Conservation (phyloP, 2,113 vertebrate genomes). For the Arvicanthis niloticus region DNA sequence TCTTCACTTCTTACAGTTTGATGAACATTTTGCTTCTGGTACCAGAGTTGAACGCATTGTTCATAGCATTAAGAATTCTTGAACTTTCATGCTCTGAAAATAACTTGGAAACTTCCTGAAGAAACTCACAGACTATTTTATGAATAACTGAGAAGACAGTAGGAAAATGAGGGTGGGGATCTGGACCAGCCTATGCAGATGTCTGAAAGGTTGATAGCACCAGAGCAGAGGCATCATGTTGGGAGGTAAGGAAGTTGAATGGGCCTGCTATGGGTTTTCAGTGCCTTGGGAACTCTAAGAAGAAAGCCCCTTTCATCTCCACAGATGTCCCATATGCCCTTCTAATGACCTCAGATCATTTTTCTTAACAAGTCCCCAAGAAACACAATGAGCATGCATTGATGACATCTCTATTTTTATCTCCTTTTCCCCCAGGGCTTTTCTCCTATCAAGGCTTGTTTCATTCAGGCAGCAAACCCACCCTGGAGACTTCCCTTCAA, state of each 20-base stretch:
- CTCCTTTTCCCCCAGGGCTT: background rate
- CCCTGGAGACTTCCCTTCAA: background rate
- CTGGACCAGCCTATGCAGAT: too few species aligned
- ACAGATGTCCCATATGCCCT: background rate
- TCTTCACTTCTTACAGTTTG: background rate
- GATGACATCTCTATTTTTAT: background rate
- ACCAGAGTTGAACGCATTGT: background rate
- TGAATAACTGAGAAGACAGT: background rate
- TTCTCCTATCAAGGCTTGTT: background rate
- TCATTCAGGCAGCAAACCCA: background rate
- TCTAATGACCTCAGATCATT: constrained; percentile 15
- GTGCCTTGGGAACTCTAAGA: background rate
- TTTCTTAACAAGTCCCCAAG: constrained; percentile 46
- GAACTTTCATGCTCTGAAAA: background rate
- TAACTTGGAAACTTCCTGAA: background rate
- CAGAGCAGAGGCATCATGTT: background rate
- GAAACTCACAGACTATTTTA: background rate
- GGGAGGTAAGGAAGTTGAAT: background rate
- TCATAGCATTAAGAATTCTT: background rate
- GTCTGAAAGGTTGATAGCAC: background rate
- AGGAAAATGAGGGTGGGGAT: background rate
- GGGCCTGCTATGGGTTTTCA: background rate
- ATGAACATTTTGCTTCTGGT: background rate
- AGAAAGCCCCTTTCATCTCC: background rate
- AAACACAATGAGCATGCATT: background rate